phyloP scores from a whole-genome alignment of 2,797 vertebrate species.

The Epinephelus coioides region DNA sequence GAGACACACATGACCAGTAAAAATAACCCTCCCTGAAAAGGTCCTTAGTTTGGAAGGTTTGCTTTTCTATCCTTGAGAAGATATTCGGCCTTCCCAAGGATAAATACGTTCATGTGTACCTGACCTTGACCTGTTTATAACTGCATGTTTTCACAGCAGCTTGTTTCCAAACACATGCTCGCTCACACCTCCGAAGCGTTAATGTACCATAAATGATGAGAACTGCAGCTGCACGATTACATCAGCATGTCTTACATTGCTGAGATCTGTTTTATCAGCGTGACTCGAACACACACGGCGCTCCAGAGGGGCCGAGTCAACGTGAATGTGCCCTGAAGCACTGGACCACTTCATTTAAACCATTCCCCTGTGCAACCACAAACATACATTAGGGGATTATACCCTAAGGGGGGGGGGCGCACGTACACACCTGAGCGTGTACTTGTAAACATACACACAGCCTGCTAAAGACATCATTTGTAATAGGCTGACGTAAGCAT shows the following conservation, averaged over 20 bases:
- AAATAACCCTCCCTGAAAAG: neutral
- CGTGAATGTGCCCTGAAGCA: conserved; percentile 41
- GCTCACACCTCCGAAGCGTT: conserved; percentile 2
- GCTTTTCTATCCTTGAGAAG: neutral
- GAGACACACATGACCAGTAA: neutral
- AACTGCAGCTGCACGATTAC: conserved; percentile 41
- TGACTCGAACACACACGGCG: neutral
- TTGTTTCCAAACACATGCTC: conserved; percentile 24
- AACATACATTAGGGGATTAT: conserved; percentile 36
- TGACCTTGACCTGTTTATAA: conserved; percentile 1
- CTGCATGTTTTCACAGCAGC: conserved; percentile 9
- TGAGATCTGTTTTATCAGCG: conserved; percentile 26
- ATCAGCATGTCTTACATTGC: conserved; percentile 27
- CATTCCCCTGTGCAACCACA: conserved; percentile 7
- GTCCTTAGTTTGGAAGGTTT: conserved; percentile 12
- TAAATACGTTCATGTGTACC: neutral
- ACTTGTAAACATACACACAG: conserved; percentile 7
- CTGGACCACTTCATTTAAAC: conserved; percentile 52
- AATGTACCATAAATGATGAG: conserved; percentile 37
- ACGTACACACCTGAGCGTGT: conserved; percentile 21
- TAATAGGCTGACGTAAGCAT: neutral
- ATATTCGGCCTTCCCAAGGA: neutral
- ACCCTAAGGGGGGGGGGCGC: neutral
- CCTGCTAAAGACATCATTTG: conserved; percentile 4
- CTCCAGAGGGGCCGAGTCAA: conserved; percentile 41